Base-by-base conservation (phyloP, 2,797 vertebrate genomes). In the Pachyuromys duprasi region DNA sequence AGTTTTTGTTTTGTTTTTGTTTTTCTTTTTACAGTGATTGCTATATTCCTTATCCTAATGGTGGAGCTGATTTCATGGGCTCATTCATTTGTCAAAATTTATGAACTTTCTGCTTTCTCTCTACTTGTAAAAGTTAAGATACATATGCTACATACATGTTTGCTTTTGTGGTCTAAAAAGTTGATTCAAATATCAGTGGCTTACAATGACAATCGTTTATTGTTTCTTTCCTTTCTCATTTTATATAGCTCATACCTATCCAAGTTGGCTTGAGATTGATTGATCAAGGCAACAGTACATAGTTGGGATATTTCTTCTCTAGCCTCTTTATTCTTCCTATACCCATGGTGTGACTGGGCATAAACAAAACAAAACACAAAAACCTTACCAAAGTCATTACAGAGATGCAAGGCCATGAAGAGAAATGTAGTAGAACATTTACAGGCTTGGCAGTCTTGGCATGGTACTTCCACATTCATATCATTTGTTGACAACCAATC, bases 401-500 rank as follows among this genome's bases (percentile, higher is more conserved):
- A 70, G n/a, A 88, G 28, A 31, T n/a, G 1, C 63, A 79, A 86
- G 8, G 49, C n/a, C 7, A 17, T 4, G 70, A 80, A 8, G 15
- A 63, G 80, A 84, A 70, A 20, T 13, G 8, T 28, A 20, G 55
- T 65, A 75, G n/a, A 36, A 14, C 45, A 75, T 31, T 36, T 39
- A 45, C 42, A 8, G 45, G 8, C 24, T 83, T 75, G 53, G 3
- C 20, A 49, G 49, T 49, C 86, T 72, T 2, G 1, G 42, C 15
- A n/a, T 55, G 62, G 67, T 53, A 70, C n/a, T 79, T 91, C 14
- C 20, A 55, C 12, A 18, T 72, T 39, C 15, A 39, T 22, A 11
- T 53, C 13, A 5, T 33, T 82, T 55, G n/a, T 94, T 13, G 55
- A 83, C 92, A 83, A 78, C 17, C 76, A 89, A 72, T 91, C 49